Evolutionary conservation across 2,888 invertebrate species (phyloP).

Genomic region (Acrobasis consociella): DNA sequence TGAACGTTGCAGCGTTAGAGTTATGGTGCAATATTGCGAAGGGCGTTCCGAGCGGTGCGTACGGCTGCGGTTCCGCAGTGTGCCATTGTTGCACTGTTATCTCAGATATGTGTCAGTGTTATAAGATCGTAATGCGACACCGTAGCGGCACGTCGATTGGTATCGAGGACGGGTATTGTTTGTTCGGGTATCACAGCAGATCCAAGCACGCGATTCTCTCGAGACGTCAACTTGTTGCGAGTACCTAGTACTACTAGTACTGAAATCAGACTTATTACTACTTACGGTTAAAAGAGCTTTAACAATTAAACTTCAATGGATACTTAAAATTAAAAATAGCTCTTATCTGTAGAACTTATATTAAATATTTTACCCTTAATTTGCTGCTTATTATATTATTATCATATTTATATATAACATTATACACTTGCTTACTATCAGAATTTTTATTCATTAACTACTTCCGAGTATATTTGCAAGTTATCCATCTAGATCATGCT

Average conservation of each 20-base stretch:
- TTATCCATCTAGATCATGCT: slow-evolving; percentile 1
- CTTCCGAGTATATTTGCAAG: too few relatives aligned
- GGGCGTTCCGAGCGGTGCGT: slow-evolving; percentile 36
- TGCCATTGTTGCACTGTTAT: slow-evolving; percentile 64
- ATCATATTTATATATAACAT: too few relatives aligned
- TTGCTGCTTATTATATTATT: too few relatives aligned
- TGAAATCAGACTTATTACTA: too few relatives aligned
- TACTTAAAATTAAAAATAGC: too few relatives aligned
- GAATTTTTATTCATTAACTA: too few relatives aligned
- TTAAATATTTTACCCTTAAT: too few relatives aligned
- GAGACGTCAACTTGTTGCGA: neutral
- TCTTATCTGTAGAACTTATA: too few relatives aligned
- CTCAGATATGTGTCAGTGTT: slow-evolving; percentile 64
- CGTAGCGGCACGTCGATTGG: slow-evolving; percentile 21
- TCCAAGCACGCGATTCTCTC: slow-evolving; percentile 6
- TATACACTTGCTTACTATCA: too few relatives aligned
- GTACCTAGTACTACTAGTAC: too few relatives aligned
- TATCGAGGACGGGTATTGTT: slow-evolving; percentile 26
- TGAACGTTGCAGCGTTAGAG: slow-evolving; percentile 31
- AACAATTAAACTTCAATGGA: too few relatives aligned
- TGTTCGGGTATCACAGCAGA: slow-evolving; percentile 11
- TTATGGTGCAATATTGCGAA: slow-evolving; percentile 37
- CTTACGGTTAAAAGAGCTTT: too few relatives aligned
- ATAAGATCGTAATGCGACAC: slow-evolving; percentile 42
- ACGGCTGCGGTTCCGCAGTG: slow-evolving; percentile 54